Percentiles rank a stretch among this genome's conserved stretches.
phyloP scores from a whole-genome alignment of 2,888 invertebrate species.

The Scaptomyza flava region DNA sequence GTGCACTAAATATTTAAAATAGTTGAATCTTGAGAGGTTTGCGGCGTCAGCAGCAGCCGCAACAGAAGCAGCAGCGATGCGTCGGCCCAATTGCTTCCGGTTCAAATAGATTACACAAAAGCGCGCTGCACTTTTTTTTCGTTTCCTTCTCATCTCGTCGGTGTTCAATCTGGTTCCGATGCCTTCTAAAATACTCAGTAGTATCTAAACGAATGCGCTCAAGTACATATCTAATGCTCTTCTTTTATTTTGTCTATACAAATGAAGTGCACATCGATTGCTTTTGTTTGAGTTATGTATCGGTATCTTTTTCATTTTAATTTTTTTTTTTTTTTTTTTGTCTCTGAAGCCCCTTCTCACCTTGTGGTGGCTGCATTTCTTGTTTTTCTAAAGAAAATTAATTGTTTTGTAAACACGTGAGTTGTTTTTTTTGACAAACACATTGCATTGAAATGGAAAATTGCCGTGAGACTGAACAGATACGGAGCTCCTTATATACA shows the following conservation, averaged over 20 bases:
- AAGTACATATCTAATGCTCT: slow-evolving; percentile 46
- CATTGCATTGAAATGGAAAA: slow-evolving; percentile 55
- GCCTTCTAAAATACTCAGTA: slow-evolving; percentile 36
- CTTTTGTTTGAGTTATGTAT: slow-evolving; percentile 75
- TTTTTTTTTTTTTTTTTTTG: slow-evolving; percentile 1
- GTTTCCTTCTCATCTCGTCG: slow-evolving; percentile 31
- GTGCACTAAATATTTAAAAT: slow-evolving; percentile 81
- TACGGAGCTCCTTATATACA: slow-evolving; percentile 26
- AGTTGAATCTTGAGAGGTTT: slow-evolving; percentile 60
- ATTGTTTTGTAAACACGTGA: slow-evolving; percentile 77
- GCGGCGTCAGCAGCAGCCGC: slow-evolving; percentile 5
- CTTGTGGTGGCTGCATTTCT: slow-evolving; percentile 27
- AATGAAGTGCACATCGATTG: slow-evolving; percentile 75
- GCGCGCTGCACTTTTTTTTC: slow-evolving; percentile 56
- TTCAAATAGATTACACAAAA: slow-evolving; percentile 79
- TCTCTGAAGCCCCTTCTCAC: neutral
- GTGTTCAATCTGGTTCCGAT: slow-evolving; percentile 45
- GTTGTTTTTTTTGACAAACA: slow-evolving; percentile 49
- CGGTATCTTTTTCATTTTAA: slow-evolving; percentile 79
- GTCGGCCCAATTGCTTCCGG: slow-evolving; percentile 78
- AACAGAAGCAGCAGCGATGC: slow-evolving; percentile 1
- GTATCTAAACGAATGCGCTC: slow-evolving; percentile 50
- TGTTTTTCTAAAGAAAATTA: slow-evolving; percentile 73
- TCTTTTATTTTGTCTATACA: slow-evolving; percentile 53
- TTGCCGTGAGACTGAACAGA: slow-evolving; percentile 55